Conservation (phyloP, 2,797 vertebrate species). For the Cirrhinus molitorella region DNA sequence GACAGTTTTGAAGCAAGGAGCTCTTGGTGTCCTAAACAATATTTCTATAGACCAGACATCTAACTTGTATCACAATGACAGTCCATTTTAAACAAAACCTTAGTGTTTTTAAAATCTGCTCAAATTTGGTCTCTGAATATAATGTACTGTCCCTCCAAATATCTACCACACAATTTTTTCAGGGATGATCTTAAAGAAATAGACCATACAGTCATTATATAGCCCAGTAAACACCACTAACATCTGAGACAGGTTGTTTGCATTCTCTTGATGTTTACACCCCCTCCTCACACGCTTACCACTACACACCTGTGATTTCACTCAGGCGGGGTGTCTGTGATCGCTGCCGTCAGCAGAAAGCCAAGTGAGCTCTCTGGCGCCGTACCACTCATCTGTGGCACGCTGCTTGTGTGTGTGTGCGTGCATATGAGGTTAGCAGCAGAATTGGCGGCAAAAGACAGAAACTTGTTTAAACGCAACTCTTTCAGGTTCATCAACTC, state of each 20-base stretch:
- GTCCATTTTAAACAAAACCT: background rate
- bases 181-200: background rate
- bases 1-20: too few species aligned
- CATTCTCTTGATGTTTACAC: slow-evolving; percentile 25
- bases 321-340: slow-evolving; percentile 18
- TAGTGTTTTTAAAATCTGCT: background rate
- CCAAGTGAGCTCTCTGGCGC: slow-evolving; percentile 32
- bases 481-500: slow-evolving; percentile 33
- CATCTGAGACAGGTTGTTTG: slow-evolving; percentile 6
- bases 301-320: slow-evolving; percentile 55
- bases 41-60: too few species aligned
- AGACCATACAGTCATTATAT: background rate
- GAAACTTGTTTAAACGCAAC: slow-evolving; percentile 58
- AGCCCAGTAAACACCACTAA: background rate
- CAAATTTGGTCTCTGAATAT: background rate
- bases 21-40: too few species aligned
- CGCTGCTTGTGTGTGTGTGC: slow-evolving; percentile 3
- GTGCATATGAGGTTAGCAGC: slow-evolving; percentile 6
- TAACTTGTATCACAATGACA: background rate
- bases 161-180: background rate
- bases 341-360: slow-evolving; percentile 34
- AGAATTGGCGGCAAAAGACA: slow-evolving; percentile 36
- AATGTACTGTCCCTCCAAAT: background rate
- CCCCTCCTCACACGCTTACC: background rate
- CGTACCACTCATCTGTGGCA: slow-evolving; percentile 30